A percentile compares a stretch with the other conserved stretches of the same genome.
Evolutionary conservation across 1,140 invertebrate genomes (phyloP).

Genomic region (Paralvinella palmiformis): DNA sequence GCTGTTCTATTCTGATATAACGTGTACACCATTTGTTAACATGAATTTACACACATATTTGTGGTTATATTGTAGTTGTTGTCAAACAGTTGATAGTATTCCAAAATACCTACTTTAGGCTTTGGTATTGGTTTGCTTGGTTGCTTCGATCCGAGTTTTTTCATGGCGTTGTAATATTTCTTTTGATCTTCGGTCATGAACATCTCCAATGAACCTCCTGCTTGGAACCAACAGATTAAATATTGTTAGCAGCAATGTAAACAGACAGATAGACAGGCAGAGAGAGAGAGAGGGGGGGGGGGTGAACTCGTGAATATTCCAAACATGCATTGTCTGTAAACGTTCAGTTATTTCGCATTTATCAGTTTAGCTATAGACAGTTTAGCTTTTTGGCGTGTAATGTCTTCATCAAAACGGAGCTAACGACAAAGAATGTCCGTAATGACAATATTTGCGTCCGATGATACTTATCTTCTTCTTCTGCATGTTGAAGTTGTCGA

Average conservation of each 20-base stretch:
- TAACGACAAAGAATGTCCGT: too few species aligned
- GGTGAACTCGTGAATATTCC: neutral
- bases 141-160: conserved; percentile 98
- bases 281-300: neutral
- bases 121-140: conserved; percentile 95
- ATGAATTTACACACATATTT: too few species aligned
- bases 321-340: neutral
- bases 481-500: conserved; percentile 98
- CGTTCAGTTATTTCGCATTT: too few species aligned
- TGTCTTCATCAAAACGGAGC: too few species aligned
- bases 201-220: conserved; percentile 95
- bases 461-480: conserved; percentile 74
- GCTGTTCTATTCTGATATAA: too few species aligned
- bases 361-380: too few species aligned
- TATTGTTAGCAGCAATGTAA: neutral
- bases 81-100: too few species aligned
- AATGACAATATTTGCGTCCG: too few species aligned
- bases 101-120: conserved; percentile 62
- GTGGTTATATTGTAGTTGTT: too few species aligned
- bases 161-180: conserved; percentile 99
- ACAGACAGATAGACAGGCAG: too few species aligned
- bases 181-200: conserved; percentile 99
- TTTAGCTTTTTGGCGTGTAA: too few species aligned
- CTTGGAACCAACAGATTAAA: conserved; percentile 48
- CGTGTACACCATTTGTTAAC: too few species aligned